These are phyloP conservation scores for Drosophila setifemur DNA, from an alignment of 1,140 invertebrate genomes.

Conservation along the genomic window DNA sequence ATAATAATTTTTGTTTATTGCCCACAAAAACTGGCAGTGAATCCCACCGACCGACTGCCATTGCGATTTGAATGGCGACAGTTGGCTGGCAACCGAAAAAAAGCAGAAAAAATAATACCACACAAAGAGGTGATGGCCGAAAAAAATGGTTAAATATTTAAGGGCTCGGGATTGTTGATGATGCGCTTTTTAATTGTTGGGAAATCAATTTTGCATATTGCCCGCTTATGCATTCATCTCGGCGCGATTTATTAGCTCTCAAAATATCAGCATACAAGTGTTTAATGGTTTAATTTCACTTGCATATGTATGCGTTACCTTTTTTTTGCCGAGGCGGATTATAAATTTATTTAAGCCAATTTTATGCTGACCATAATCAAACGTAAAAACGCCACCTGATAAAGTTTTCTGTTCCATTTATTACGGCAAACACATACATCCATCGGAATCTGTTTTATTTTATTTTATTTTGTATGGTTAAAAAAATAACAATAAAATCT, in stretches of 20 bases:
- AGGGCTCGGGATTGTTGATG: constrained; percentile 36
- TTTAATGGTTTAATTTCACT: constrained; percentile 36
- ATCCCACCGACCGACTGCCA: constrained; percentile 24
- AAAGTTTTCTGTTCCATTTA: background rate
- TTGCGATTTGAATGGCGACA: constrained; percentile 19
- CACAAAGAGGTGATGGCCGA: background rate
- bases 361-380: constrained; percentile 18
- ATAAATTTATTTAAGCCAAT: constrained; percentile 25
- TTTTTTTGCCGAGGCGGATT: constrained; percentile 3
- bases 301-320: constrained; percentile 1
- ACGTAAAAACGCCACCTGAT: constrained; percentile 13
- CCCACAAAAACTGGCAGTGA: constrained; percentile 59
- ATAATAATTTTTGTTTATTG: constrained; percentile 79
- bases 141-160: constrained; percentile 68
- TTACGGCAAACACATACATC: background rate
- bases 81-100: constrained; percentile 25
- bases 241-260: constrained; percentile 36
- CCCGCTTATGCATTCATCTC: constrained; percentile 59
- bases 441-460: background rate
- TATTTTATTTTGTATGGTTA: background rate
- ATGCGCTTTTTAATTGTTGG: constrained; percentile 69
- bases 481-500: background rate
- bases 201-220: constrained; percentile 64
- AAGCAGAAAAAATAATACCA: constrained; percentile 6
- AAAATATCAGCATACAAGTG: constrained; percentile 19